A percentile compares a stretch with the other conserved stretches of the same genome.
phyloP scores from a whole-genome alignment of 2,888 invertebrate genomes.

The Ophioninae sp. region DNA sequence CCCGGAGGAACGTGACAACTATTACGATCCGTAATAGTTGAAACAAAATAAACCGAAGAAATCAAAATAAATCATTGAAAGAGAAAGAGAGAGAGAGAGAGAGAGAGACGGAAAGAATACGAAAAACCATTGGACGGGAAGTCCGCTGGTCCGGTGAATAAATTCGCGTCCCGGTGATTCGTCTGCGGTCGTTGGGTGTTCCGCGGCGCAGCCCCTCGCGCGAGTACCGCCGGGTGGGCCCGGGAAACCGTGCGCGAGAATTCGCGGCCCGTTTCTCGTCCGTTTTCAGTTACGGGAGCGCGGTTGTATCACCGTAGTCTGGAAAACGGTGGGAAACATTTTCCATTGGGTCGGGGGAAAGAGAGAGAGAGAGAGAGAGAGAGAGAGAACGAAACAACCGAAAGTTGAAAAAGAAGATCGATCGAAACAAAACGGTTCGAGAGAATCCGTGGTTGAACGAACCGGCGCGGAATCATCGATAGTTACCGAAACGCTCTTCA shows the following conservation, averaged over 20 bases:
- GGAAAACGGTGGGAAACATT: conserved; percentile 50
- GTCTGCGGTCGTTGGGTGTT: conserved; percentile 57
- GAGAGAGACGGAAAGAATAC: conserved; percentile 11
- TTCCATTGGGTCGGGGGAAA: conserved; percentile 33
- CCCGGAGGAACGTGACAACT: too few relatives aligned
- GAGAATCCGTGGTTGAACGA: conserved; percentile 36
- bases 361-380: conserved; percentile 10
- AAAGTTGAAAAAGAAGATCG: too few relatives aligned
- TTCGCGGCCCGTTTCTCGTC: conserved; percentile 56
- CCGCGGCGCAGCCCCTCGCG: conserved; percentile 38
- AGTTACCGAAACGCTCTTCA: background rate
- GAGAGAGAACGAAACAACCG: too few relatives aligned
- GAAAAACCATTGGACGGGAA: conserved; percentile 48
- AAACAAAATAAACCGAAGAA: too few relatives aligned
- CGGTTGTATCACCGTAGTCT: conserved; percentile 31
- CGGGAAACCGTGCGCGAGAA: conserved; percentile 37
- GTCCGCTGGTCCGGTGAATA: conserved; percentile 60
- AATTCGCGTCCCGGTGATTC: conserved; percentile 62
- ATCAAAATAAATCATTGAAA: too few relatives aligned
- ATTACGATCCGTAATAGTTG: too few relatives aligned
- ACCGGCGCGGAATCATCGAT: conserved; percentile 22
- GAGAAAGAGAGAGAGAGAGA: conserved; percentile 31
- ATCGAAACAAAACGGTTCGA: conserved; percentile 33
- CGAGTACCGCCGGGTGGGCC: conserved; percentile 32
- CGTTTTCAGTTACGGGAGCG: conserved; percentile 25